These are phyloP conservation scores for Folsomia manolachei DNA, from an alignment of 2,888 invertebrate species.

Conservation along the genomic window DNA sequence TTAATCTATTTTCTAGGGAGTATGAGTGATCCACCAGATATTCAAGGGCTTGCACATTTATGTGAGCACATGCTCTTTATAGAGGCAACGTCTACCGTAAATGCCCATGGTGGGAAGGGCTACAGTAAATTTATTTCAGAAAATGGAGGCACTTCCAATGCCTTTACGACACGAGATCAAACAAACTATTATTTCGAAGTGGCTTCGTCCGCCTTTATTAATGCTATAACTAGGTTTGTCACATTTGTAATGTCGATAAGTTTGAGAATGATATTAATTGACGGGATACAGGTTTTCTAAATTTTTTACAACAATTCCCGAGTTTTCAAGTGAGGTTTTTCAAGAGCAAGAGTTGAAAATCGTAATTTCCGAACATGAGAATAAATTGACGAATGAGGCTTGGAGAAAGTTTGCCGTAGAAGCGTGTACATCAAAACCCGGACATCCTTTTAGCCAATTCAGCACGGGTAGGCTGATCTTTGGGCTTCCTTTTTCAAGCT, in stretches of 20 bases:
- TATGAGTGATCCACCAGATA: conserved; percentile 33
- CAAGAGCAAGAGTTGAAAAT: conserved; percentile 92
- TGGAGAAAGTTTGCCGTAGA: conserved; percentile 91
- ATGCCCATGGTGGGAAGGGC: conserved; percentile 20
- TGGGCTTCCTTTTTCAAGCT: not conserved
- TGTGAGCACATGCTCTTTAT: conserved; percentile 37
- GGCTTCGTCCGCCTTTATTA: conserved; percentile 71
- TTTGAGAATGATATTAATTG: not conserved
- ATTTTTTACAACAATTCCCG: conserved; percentile 79
- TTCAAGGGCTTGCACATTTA: conserved; percentile 37
- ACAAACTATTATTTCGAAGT: conserved; percentile 94
- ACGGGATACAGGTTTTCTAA: conserved; percentile 74
- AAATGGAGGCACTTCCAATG: conserved; percentile 87
- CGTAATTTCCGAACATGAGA: conserved; percentile 92
- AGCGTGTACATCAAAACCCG: conserved; percentile 70
- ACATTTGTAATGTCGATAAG: not conserved
- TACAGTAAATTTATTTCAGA: conserved; percentile 76
- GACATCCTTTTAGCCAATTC: conserved; percentile 88
- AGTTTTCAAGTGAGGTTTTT: conserved; percentile 87
- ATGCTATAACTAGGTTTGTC: conserved; percentile 75
- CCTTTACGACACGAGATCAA: conserved; percentile 82
- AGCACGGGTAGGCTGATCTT: conserved; percentile 67
- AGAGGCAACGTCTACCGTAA: conserved; percentile 13
- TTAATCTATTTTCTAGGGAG: conserved; percentile 29
- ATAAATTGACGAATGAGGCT: conserved; percentile 80